A percentile compares a stretch with the other conserved stretches of the same genome.
Conservation (phyloP, 2,888 invertebrate species). For the Agrochola litura region DNA sequence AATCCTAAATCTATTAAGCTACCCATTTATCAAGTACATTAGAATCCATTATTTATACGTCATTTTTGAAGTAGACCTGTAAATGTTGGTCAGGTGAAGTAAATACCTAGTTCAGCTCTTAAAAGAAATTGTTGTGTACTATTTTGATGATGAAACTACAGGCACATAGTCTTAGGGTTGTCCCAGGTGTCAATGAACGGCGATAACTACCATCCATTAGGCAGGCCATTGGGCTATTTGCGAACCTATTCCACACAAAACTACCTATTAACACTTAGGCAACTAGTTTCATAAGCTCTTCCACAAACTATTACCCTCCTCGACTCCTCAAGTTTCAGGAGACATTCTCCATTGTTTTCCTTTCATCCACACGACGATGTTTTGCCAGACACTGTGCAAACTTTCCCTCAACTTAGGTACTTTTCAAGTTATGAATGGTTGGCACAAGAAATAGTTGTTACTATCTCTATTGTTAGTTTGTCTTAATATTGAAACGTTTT, state of each 20-base stretch:
- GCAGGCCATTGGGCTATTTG: neutral
- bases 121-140: neutral
- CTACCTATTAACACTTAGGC: constrained; percentile 31
- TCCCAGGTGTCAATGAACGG: constrained; percentile 8
- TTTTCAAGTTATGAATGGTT: constrained; percentile 30
- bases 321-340: constrained; percentile 5
- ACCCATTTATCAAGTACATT: neutral
- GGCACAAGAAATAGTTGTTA: constrained; percentile 27
- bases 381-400: constrained; percentile 15
- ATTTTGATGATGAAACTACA: neutral
- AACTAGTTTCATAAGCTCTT: constrained; percentile 37
- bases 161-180: neutral
- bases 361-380: constrained; percentile 25
- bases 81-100: neutral
- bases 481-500: constrained; percentile 25
- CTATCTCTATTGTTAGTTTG: constrained; percentile 11
- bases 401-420: constrained; percentile 21
- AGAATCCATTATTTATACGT: neutral
- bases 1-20: too few species aligned
- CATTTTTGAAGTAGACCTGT: neutral
- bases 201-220: constrained; percentile 5
- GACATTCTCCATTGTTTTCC: constrained; percentile 34
- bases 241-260: constrained; percentile 18
- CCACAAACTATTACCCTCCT: constrained; percentile 18
- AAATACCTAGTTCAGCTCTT: neutral